phyloP scores from a whole-genome alignment of 2,888 invertebrate genomes.

The Allophyes oxyacanthae region DNA sequence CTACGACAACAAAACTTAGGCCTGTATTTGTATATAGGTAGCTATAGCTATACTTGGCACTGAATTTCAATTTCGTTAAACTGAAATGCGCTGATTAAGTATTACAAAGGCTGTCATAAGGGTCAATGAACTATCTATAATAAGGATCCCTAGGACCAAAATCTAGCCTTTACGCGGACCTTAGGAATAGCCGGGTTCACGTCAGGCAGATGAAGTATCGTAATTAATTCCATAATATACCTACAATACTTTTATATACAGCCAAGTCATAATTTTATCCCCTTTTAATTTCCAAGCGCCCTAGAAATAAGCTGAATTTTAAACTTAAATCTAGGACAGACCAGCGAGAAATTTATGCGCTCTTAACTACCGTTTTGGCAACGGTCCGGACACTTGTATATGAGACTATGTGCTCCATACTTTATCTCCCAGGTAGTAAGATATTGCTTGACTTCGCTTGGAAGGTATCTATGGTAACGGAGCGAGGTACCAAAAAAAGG shows the following conservation, averaged over 20 bases:
- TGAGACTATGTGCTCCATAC: constrained; percentile 16
- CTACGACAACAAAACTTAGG: constrained; percentile 23
- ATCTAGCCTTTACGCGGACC: neutral
- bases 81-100: neutral
- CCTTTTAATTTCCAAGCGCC: constrained; percentile 30
- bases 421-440: constrained; percentile 23
- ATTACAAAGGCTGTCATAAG: constrained; percentile 2
- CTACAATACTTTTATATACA: neutral
- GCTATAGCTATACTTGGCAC: constrained; percentile 13
- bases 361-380: constrained; percentile 48
- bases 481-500: constrained; percentile 7
- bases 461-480: constrained; percentile 3
- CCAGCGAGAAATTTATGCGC: constrained; percentile 36
- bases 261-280: constrained; percentile 25
- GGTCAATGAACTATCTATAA: neutral
- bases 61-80: constrained; percentile 27
- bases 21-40: constrained; percentile 13
- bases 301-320: constrained; percentile 41
- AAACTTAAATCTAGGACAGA: constrained; percentile 41
- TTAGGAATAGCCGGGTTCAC: neutral
- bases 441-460: constrained; percentile 8
- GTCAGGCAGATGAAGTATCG: neutral
- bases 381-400: constrained; percentile 26
- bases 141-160: neutral
- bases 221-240: neutral